Evolutionary conservation across 2,797 vertebrate species (phyloP).

Genomic region (Platalea minor): DNA sequence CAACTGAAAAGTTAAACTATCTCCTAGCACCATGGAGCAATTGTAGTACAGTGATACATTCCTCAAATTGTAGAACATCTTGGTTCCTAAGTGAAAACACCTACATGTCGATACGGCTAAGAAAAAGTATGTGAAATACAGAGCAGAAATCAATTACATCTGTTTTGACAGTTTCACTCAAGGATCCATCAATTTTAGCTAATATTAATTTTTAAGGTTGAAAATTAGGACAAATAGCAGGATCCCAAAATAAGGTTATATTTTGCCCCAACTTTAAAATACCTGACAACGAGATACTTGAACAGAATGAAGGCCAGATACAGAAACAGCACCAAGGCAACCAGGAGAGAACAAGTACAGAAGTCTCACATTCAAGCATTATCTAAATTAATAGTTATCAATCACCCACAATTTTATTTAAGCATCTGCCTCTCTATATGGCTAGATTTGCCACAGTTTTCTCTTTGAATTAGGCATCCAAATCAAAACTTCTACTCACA

Average conservation of each 20-base stretch:
- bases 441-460: not conserved
- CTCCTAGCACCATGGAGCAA: not conserved
- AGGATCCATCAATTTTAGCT: not conserved
- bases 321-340: not conserved
- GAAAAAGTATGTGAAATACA: not conserved
- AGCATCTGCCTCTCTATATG: not conserved
- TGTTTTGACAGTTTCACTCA: not conserved
- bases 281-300: not conserved
- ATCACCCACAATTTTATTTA: not conserved
- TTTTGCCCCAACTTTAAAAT: not conserved
- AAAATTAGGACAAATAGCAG: not conserved
- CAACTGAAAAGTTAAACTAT: not conserved
- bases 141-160: not conserved
- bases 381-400: not conserved
- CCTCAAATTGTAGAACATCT: not conserved
- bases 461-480: not conserved
- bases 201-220: not conserved
- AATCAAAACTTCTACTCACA: not conserved
- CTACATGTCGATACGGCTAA: not conserved
- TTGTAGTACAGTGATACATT: not conserved
- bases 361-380: not conserved
- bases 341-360: not conserved
- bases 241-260: not conserved
- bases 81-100: not conserved
- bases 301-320: not conserved